Evolutionary conservation across 2,797 vertebrate genomes (phyloP).

Genomic region (Eurystomus glaucurus): DNA sequence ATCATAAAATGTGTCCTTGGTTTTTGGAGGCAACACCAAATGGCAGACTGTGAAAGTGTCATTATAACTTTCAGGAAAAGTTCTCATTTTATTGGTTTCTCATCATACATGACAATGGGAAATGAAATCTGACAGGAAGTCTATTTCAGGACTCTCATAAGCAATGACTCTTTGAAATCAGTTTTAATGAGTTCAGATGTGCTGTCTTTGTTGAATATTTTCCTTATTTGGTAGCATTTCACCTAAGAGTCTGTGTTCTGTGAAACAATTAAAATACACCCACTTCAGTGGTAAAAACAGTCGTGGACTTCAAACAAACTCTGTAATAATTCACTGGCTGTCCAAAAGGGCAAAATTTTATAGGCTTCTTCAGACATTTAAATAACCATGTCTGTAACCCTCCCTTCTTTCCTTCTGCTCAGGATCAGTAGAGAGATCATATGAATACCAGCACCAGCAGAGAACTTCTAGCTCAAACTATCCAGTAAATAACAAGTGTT

Average conservation of each 20-base stretch:
- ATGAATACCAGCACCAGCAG: neutral
- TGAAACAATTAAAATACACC: neutral
- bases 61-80: neutral
- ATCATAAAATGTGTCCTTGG: neutral
- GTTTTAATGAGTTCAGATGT: neutral
- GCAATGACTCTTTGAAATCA: constrained; percentile 2
- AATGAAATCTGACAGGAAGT: constrained; percentile 17
- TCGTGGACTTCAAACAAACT: neutral
- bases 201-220: neutral
- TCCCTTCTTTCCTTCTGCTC: neutral
- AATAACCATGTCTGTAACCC: neutral
- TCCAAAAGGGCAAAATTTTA: neutral
- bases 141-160: neutral
- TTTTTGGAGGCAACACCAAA: neutral
- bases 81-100: constrained; percentile 10
- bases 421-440: neutral
- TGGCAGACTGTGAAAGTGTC: neutral
- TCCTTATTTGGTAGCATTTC: neutral
- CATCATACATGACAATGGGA: neutral
- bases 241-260: neutral
- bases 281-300: neutral
- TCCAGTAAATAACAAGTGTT: neutral
- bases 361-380: neutral
- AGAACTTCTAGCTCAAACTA: neutral
- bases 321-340: neutral